Percentiles rank a stretch among this genome's conserved stretches.
These are phyloP conservation scores for Cyrtodaria siliqua DNA, from an alignment of 2,888 invertebrate genomes.

Conservation along the genomic window DNA sequence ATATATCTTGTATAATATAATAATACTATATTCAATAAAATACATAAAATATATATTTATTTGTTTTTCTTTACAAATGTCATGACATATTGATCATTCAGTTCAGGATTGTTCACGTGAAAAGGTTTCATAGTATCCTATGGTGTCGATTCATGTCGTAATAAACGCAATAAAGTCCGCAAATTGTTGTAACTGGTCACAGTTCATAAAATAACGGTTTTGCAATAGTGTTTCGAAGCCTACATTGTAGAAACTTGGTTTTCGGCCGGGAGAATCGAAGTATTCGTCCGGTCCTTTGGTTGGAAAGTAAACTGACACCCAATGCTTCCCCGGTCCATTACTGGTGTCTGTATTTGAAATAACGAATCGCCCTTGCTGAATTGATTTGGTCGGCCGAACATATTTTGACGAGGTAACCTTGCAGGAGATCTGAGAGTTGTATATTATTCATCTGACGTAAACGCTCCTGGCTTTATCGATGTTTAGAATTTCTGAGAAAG, in stretches of 20 bases:
- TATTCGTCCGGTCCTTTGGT: conserved; percentile 26
- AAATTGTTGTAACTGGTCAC: conserved; percentile 18
- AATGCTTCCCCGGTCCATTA: conserved; percentile 14
- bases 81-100: conserved; percentile 4
- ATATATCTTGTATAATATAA: no score
- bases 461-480: conserved; percentile 13
- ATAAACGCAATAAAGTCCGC: conserved; percentile 26
- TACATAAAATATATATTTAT: no score
- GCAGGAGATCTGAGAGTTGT: not conserved
- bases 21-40: no score
- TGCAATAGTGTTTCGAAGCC: no score
- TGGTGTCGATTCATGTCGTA: conserved; percentile 11
- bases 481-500: conserved; percentile 31
- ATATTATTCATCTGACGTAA: conserved; percentile 5
- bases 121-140: conserved; percentile 13
- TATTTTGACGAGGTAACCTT: not conserved
- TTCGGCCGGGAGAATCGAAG: conserved; percentile 37
- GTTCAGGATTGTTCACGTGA: not conserved
- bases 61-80: conserved; percentile 15
- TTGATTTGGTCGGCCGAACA: conserved; percentile 22
- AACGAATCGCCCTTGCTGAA: not conserved
- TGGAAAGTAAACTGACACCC: conserved; percentile 35
- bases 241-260: conserved; percentile 13
- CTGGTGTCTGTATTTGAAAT: conserved; percentile 24
- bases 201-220: no score